Conservation (phyloP, 1,140 invertebrate genomes). For the Archegozetes longisetosus region DNA sequence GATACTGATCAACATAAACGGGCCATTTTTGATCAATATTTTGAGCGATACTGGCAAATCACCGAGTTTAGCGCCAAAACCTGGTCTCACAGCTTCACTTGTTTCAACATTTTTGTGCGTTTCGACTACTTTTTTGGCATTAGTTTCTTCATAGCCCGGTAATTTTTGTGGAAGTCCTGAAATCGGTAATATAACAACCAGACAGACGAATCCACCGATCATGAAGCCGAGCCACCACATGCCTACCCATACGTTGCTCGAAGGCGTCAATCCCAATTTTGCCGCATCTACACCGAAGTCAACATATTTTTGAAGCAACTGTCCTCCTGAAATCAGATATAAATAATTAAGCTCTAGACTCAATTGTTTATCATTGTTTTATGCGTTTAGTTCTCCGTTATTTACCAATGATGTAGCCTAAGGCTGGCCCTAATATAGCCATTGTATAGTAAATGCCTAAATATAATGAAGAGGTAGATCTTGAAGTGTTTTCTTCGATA, state of each 20-base stretch:
- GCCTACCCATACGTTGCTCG: conserved; percentile 68
- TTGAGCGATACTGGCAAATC: conserved; percentile 48
- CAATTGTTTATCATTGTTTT: too few species aligned
- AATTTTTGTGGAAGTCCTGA: conserved; percentile 60
- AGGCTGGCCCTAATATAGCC: too few species aligned
- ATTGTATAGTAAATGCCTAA: too few species aligned
- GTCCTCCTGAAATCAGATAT: too few species aligned
- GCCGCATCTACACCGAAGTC: conserved; percentile 49
- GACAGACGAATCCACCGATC: conserved; percentile 55
- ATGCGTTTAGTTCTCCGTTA: too few species aligned
- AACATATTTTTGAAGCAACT: conserved; percentile 73
- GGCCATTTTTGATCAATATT: conserved; percentile 50
- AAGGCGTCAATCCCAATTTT: conserved; percentile 45
- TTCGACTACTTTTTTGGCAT: conserved; percentile 48
- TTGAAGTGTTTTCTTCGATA: too few species aligned
- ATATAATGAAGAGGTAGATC: too few species aligned
- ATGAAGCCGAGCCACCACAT: conserved; percentile 92
- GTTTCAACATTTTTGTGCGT: conserved; percentile 34
- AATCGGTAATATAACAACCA: conserved; percentile 67
- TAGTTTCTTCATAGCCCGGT: conserved; percentile 45
- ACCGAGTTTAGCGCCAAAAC: conserved; percentile 39
- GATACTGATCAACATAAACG: conserved; percentile 60
- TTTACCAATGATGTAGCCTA: too few species aligned
- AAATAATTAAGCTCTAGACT: too few species aligned
- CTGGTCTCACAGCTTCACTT: conserved; percentile 22